These are phyloP conservation scores for Pelecanus crispus DNA, from an alignment of 2,113 vertebrate genomes.

Conservation along the genomic window DNA sequence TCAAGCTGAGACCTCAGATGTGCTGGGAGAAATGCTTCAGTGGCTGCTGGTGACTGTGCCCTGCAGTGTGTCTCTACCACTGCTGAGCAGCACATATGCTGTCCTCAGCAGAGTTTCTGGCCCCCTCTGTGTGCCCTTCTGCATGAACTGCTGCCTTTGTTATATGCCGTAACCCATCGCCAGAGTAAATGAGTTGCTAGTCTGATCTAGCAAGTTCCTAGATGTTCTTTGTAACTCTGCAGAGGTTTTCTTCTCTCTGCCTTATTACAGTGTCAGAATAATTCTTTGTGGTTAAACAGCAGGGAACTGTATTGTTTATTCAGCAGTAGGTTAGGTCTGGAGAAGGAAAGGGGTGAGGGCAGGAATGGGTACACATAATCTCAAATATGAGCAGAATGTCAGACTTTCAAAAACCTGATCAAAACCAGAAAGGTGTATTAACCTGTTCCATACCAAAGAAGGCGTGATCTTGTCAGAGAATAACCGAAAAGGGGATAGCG, in stretches of 20 bases:
- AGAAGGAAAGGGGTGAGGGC: neutral
- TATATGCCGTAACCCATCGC: neutral
- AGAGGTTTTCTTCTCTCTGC: neutral
- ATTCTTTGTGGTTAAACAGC: neutral
- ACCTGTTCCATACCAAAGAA: neutral
- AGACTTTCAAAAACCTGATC: neutral
- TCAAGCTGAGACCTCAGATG: accelerated
- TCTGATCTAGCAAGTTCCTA: neutral
- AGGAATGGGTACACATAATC: neutral
- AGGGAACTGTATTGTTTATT: neutral
- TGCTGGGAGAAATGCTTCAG: neutral
- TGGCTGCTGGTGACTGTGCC: neutral
- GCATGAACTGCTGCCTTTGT: neutral
- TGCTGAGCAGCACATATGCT: neutral
- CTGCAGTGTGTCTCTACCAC: neutral
- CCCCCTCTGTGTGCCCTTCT: neutral
- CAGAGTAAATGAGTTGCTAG: neutral
- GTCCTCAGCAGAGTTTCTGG: neutral
- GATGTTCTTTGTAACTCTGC: neutral
- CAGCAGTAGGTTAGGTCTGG: neutral
- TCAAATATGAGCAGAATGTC: neutral
- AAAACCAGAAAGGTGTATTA: neutral
- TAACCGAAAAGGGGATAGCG: neutral
- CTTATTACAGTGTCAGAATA: neutral
- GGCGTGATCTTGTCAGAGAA: neutral